phyloP scores from a whole-genome alignment of 1,140 invertebrate genomes.

The Lordiphosa stackelbergi region DNA sequence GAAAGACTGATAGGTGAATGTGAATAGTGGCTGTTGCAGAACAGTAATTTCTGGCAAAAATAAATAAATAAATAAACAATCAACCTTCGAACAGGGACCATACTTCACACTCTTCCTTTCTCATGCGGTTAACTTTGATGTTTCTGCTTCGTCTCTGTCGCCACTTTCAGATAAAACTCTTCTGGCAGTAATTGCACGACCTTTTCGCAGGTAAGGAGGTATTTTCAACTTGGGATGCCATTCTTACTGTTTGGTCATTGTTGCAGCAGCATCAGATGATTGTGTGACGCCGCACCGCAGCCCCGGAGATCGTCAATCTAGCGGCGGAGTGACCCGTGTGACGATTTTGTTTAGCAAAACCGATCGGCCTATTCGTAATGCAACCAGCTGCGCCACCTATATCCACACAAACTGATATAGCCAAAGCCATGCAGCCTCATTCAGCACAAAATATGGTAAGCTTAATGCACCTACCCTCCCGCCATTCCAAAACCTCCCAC shows the following conservation, averaged over 20 bases:
- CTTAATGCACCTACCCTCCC: not conserved
- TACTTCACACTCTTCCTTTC: not conserved
- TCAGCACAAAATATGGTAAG: constrained; percentile 70
- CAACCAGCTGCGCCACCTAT: constrained; percentile 51
- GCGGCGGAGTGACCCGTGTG: constrained; percentile 25
- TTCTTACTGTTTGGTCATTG: not conserved
- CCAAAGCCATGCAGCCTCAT: constrained; percentile 67
- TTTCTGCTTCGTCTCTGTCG: not conserved
- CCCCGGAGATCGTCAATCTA: constrained; percentile 43
- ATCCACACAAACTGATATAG: constrained; percentile 54
- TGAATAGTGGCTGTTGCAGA: too few species aligned
- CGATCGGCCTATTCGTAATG: constrained; percentile 46
- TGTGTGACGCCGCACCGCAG: constrained; percentile 49
- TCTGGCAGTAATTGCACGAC: constrained; percentile 11
- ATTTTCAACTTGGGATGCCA: not conserved
- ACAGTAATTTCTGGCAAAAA: too few species aligned
- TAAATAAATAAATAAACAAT: too few species aligned
- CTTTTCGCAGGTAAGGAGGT: constrained; percentile 19
- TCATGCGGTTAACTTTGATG: not conserved
- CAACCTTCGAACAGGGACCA: too few species aligned
- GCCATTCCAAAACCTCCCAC: not conserved
- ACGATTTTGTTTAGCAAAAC: constrained; percentile 26
- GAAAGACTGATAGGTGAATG: too few species aligned
- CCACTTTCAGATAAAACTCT: not conserved
- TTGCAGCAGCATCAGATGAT: constrained; percentile 42